Base-by-base conservation (phyloP, 2,797 vertebrate species). In the Takifugu ocellatus region DNA sequence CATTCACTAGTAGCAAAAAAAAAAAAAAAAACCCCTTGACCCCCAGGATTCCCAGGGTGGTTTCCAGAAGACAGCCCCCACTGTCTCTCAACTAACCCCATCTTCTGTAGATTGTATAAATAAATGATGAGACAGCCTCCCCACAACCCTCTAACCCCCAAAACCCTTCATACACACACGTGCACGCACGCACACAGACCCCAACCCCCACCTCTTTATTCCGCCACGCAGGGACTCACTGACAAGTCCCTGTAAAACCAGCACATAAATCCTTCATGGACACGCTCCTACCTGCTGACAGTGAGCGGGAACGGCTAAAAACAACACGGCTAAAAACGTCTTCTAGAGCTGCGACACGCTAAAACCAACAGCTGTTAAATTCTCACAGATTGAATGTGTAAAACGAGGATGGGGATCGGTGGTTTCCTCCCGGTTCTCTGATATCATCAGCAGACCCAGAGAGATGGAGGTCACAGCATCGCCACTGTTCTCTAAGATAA, bases 1-100 rank as follows among this genome's bases (percentile, higher is more conserved):
- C 76, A 75, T 73, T 69, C 56, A 79, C 83, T 80, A 62, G 63
- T 82, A 80, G 85, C 77, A 55, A 86, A 69, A 87, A 39, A 39
- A 88, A 87, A 87, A 86, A 79, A 84, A 76, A n/a, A n/a, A n/a
- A n/a, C n/a, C 68, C 82, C 72, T 83, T 90, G 88, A 86, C 86
- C 83, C 70, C 51, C 64, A 77, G 75, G 72, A 84, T 78, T 88
- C 86, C 84, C 84, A 56, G 63, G 75, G 66, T 31, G 17, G 55
- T 70, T 69, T 45, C 64, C 69, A 63, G 77, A 58, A 75, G 70
- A 56, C 72, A 75, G 36, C 36, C 44, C 61, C 61, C 66, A 66
- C 69, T 25, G 72, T 48, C 70, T 56, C 69, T 50, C 49, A 16
- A 45, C 72, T 77, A 81, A 84, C 79, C 79, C 81, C 82, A 47